Evolutionary conservation across 1,140 invertebrate genomes (phyloP), one percentile per base, ranked within the genome.

Genomic region (Bombus pyrosoma): DNA sequence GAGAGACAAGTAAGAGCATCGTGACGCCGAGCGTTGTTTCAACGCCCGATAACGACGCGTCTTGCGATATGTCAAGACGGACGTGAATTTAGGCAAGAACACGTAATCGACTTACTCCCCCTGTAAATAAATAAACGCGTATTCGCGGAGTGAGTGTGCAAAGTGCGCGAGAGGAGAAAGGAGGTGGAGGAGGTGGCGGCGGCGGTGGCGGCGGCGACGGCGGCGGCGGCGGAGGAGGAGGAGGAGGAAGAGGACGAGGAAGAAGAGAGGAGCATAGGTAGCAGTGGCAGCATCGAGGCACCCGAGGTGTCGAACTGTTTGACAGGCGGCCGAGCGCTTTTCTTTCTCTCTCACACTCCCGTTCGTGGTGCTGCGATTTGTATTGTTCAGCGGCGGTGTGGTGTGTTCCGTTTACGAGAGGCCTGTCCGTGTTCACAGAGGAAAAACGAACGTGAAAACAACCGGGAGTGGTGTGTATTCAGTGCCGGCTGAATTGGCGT

Each of bases 111-210:
- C 69, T 86, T 79, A 81, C 87, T 88, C 83, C 81, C 82, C 83
- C 59, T 86, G 87, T 90, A 91, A 91, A 91, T 90, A 90, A 89
- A 81, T 90, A 90, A 89, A 81, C 78, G 66, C 64, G 80, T 80
- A 76, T 77, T 73, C 74, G 83, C 72, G 88, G 78, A 88, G 87
- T 86, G 82, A 87, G 91, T 90, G 90, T 90, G 86, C 85, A 84
- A 91, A 91, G 91, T 91, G 90, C 72, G 84, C 62, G 79, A 77
- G 82, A 75, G 83, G 81, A 83, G 47, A 89, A 83, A 83, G 81
- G 80, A 79, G 83, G 87, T 83, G 89, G 80, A 28, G 83, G 88
- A 83, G 80, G 85, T 75, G 68, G 59, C 28, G 59, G 59, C 22
- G 64, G 86, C 47, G 81, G 75, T 25, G 39, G 69, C 28, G 53